These are phyloP conservation scores for Sebastes minor DNA, from an alignment of 2,797 vertebrate species.

Conservation along the genomic window DNA sequence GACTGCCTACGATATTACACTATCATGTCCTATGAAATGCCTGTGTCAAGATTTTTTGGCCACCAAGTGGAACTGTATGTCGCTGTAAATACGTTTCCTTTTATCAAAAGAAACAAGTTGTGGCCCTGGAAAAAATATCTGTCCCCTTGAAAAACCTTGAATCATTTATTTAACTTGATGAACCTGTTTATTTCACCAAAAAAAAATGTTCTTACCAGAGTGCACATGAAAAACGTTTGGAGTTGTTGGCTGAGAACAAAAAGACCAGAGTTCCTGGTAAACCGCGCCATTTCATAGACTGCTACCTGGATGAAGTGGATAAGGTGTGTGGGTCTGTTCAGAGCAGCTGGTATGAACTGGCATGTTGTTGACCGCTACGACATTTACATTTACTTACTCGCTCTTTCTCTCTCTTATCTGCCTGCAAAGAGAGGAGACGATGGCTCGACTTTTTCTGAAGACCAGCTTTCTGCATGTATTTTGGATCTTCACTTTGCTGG, in stretches of 20 bases:
- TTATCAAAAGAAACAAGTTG: background rate
- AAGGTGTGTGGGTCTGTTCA: constrained; percentile 7
- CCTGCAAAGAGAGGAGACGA: constrained; percentile 35
- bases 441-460: constrained; percentile 33
- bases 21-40: too few relatives aligned
- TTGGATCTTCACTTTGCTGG: constrained; percentile 46
- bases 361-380: background rate
- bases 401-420: background rate
- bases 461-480: constrained; percentile 34
- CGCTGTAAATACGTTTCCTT: background rate
- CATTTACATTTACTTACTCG: background rate
- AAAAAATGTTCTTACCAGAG: background rate
- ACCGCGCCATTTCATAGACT: constrained; percentile 70
- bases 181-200: background rate
- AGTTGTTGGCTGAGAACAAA: constrained; percentile 59
- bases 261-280: constrained; percentile 56
- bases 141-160: background rate
- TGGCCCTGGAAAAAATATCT: background rate
- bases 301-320: constrained; percentile 70
- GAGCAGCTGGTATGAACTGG: background rate
- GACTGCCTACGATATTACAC: too few relatives aligned
- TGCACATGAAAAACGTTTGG: background rate
- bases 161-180: background rate
- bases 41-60: background rate
- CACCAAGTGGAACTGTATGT: background rate